A percentile compares a stretch with the other conserved stretches of the same genome.
phyloP scores from a whole-genome alignment of 2,113 vertebrate species.

The Bubo bubo region DNA sequence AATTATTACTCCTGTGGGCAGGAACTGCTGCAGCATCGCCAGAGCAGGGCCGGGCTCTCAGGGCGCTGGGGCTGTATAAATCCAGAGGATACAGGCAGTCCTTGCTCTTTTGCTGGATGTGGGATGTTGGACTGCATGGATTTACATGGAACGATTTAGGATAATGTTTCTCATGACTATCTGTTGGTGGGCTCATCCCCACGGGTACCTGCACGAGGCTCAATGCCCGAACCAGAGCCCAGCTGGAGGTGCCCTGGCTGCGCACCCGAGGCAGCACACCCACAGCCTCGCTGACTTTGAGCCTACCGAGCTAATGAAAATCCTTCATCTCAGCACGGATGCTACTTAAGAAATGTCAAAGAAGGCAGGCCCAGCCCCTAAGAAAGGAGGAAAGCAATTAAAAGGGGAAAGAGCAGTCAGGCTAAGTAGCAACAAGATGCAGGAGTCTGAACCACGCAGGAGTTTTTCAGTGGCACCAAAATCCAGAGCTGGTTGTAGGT shows the following conservation, averaged over 20 bases:
- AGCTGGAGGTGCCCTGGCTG: neutral
- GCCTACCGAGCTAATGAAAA: neutral
- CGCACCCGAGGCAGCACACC: neutral
- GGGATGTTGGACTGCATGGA: neutral
- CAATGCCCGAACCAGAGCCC: neutral
- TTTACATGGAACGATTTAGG: neutral
- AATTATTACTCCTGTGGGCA: neutral
- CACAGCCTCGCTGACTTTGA: neutral
- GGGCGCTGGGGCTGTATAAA: neutral
- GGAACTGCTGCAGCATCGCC: neutral
- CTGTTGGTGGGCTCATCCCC: neutral
- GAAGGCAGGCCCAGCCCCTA: neutral
- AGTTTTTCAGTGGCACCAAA: neutral
- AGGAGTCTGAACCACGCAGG: neutral
- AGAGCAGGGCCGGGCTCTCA: rapidly evolving
- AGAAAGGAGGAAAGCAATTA: neutral
- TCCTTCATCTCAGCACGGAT: neutral
- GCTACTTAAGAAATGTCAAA: neutral
- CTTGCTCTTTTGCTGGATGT: neutral
- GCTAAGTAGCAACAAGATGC: neutral
- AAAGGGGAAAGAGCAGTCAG: neutral
- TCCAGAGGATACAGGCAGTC: neutral
- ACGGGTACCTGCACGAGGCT: neutral
- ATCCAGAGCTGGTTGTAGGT: neutral
- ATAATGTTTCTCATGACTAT: neutral